Evolutionary conservation across 2,113 vertebrate genomes (phyloP), one percentile per base, ranked within the genome.

Genomic region (Bolborhynchus lineola): DNA sequence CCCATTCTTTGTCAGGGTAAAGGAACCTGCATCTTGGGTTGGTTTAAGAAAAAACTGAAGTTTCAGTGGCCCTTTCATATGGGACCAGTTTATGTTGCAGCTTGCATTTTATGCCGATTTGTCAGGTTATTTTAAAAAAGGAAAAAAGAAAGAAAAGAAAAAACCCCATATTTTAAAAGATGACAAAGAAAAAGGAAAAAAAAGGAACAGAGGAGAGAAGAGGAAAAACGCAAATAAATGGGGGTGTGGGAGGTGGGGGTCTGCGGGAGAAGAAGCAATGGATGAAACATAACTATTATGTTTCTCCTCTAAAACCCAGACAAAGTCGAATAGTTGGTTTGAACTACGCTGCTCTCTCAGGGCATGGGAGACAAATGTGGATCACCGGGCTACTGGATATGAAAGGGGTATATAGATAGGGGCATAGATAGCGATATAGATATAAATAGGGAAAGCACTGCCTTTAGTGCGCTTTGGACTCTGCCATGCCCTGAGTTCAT

Each of bases 251-350:
- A 26, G 26, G 49, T 57, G 55, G 20, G 19, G 26, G 19, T 19
- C 55, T n/a, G 55, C n/a, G 7, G 23, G 31, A 20, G 19, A 23
- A 13, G 5, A 5, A 29, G 35, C 9, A 11, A 16, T 11, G 3
- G 9, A 35, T 2, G 4, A 26, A 53, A 62, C 5, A 25, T 78
- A 21, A 47, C 10, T 29, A 31, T 16, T 19, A 3, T 0, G 0
- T 81, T 83, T 68, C 67, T 67, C 41, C 57, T 86, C 21, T 77
- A 81, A 83, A 83, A 39, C 13, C 5, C 19, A 47, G 33, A 11
- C 16, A 85, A 72, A 68, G n/a, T 20, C 68, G 72, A 80, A 49
- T 11, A 47, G 59, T 29, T 77, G 19, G 17, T 84, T 75, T 92
- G 72, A 80, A 71, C 50, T 31, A 29, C 15, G 6, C 19, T 76